phyloP scores from a whole-genome alignment of 2,888 invertebrate genomes.

The Elgonia sp. region DNA sequence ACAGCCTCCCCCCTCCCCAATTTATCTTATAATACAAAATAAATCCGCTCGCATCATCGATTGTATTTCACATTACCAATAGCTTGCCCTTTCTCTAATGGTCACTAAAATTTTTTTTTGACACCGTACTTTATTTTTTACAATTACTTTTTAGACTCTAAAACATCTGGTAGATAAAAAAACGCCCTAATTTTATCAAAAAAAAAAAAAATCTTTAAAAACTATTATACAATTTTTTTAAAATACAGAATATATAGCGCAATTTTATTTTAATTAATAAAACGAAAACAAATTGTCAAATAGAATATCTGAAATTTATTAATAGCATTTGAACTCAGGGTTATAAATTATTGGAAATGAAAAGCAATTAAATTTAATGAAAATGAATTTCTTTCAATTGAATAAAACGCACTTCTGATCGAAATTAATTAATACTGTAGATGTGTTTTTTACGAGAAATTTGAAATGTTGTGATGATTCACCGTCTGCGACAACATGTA shows the following conservation, averaged over 20 bases:
- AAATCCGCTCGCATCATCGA: slow-evolving; percentile 84
- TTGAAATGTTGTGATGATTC: slow-evolving; percentile 11
- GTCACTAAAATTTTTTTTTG: slow-evolving; percentile 69
- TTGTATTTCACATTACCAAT: slow-evolving; percentile 84
- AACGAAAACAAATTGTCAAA: no score
- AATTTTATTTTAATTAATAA: no score
- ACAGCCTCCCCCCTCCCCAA: slow-evolving; percentile 79
- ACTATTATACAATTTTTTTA: background rate
- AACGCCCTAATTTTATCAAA: background rate
- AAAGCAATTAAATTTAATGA: slow-evolving; percentile 50
- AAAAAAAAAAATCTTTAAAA: no score
- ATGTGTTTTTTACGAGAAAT: slow-evolving; percentile 19
- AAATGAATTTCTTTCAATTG: slow-evolving; percentile 34
- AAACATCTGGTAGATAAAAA: slow-evolving; percentile 57
- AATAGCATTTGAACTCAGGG: slow-evolving; percentile 5
- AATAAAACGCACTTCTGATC: background rate
- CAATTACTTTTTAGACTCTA: slow-evolving; percentile 25
- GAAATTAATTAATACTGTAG: slow-evolving; percentile 25
- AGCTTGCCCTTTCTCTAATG: slow-evolving; percentile 83
- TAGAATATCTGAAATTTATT: slow-evolving; percentile 13
- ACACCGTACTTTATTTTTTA: slow-evolving; percentile 24
- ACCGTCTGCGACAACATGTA: background rate
- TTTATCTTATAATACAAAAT: slow-evolving; percentile 83
- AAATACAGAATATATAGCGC: background rate
- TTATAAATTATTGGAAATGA: slow-evolving; percentile 38